Evolutionary conservation across 2,888 invertebrate genomes (phyloP).

Genomic region (Spodoptera picta): DNA sequence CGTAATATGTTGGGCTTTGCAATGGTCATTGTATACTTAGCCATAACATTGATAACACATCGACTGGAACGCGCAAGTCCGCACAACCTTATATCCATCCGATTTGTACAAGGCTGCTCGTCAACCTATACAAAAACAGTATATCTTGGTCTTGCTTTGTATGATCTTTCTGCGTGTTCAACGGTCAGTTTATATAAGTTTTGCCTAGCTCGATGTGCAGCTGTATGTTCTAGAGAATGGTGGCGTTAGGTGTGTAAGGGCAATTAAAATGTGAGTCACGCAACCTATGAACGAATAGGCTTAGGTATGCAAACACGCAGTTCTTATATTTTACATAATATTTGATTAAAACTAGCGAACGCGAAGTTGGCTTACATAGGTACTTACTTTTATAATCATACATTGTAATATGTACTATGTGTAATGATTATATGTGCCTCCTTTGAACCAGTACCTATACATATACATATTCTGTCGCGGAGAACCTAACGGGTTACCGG

Average conservation of each 20-base stretch:
- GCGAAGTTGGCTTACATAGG: constrained; percentile 11
- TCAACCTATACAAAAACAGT: background rate
- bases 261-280: constrained; percentile 37
- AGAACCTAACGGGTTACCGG: too few species aligned
- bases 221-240: background rate
- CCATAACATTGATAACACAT: constrained; percentile 40
- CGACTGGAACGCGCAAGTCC: constrained; percentile 16
- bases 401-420: too few species aligned
- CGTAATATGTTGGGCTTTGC: constrained; percentile 1
- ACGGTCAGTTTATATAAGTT: too few species aligned
- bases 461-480: too few species aligned
- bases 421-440: too few species aligned
- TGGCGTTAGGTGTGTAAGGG: constrained; percentile 11
- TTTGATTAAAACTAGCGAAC: constrained; percentile 6
- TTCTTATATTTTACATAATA: constrained; percentile 25
- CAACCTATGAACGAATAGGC: constrained; percentile 11
- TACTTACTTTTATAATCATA: background rate
- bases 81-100: constrained; percentile 29
- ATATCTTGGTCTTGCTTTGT: too few species aligned
- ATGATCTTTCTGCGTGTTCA: too few species aligned
- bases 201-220: too few species aligned
- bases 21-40: constrained; percentile 1
- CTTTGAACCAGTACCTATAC: too few species aligned
- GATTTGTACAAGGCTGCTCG: constrained; percentile 23
- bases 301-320: constrained; percentile 26